A percentile compares a stretch with the other conserved stretches of the same genome.
phyloP scores from a whole-genome alignment of 1,140 invertebrate species.

The Lordiphosa clarofinis region DNA sequence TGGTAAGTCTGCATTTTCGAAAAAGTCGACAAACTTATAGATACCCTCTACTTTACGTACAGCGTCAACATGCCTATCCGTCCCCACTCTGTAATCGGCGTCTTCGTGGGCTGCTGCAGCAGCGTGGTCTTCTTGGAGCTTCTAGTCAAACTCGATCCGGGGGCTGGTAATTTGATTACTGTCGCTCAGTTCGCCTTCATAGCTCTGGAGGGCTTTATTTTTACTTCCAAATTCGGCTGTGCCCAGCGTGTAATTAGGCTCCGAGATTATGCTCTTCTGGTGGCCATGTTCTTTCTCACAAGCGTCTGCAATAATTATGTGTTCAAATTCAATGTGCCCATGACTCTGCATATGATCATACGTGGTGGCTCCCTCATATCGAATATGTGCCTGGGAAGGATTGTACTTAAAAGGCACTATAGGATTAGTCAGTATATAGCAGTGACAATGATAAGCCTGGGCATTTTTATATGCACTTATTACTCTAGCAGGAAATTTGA shows the following conservation, averaged over 20 bases:
- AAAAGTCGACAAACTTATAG: neutral
- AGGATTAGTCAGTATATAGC: slow-evolving; percentile 93
- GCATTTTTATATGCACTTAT: slow-evolving; percentile 95
- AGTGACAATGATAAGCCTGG: slow-evolving; percentile 94
- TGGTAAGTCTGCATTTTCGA: slow-evolving; percentile 7
- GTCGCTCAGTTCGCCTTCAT: slow-evolving; percentile 96
- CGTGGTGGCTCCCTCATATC: slow-evolving; percentile 97
- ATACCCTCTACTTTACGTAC: neutral
- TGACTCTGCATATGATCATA: slow-evolving; percentile 99
- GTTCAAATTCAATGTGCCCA: slow-evolving; percentile 97
- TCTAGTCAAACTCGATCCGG: slow-evolving; percentile 92
- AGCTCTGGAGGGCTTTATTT: slow-evolving; percentile 93
- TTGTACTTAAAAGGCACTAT: slow-evolving; percentile 93
- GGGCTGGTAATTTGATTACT: slow-evolving; percentile 95
- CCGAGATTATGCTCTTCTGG: slow-evolving; percentile 91
- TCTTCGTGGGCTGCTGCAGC: slow-evolving; percentile 94
- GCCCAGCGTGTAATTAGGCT: slow-evolving; percentile 85
- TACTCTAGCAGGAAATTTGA: slow-evolving; percentile 83
- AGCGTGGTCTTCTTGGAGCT: slow-evolving; percentile 95
- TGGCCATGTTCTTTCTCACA: slow-evolving; percentile 94
- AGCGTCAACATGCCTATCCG: slow-evolving; percentile 28
- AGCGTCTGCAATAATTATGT: slow-evolving; percentile 98
- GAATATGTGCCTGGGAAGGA: slow-evolving; percentile 96
- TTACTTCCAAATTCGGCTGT: slow-evolving; percentile 91
- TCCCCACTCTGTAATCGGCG: slow-evolving; percentile 64